Evolutionary conservation across 2,797 vertebrate species (phyloP), one percentile per base, ranked within the genome.

Genomic region (Apodemus agrarius): DNA sequence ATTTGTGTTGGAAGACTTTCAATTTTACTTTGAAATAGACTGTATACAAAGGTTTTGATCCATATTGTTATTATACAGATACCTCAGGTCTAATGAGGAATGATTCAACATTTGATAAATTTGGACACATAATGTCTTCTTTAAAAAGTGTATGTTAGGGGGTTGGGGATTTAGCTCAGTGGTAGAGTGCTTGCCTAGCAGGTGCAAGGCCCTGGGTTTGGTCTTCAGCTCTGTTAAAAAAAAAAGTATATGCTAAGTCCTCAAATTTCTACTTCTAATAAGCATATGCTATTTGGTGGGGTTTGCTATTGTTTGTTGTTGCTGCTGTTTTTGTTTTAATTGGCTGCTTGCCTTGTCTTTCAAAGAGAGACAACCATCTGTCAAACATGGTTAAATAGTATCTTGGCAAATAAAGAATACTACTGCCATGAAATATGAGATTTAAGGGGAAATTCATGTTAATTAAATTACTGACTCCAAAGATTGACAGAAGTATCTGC

Each of bases 401-500:
- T 43, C 89, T 94, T 91, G 63, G 76, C 92, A 98, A 93, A 69
- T 90, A 95, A 19, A 61, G 37, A 89, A n/a, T n/a, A 52, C 21
- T 79, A 92, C 57, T 96, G 92, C 69, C 57, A 96, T 54, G 52
- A 72, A 95, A 74, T 96, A 81, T 94, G 75, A 96, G 49, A 96
- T 95, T 93, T 94, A 86, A 89, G 75, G n/a, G n/a, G 43, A 16
- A 54, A 86, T 95, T 95, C 37, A 96, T 96, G 96, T 97, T 97
- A 97, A 97, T 97, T 98, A 95, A 93, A 88, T 95, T 94, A 94
- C 37, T 96, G 22, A 57, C 21, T 94, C 80, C 91, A 96, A 97
- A 96, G 94, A 92, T 67, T 94, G 85, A 97, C 75, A 96, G 65
- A 95, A 87, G 43, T 93, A 85, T 89, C 40, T 96, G n/a, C 37